Base-by-base conservation (phyloP, 1,140 invertebrate genomes). In the Leptopilina clavipes region DNA sequence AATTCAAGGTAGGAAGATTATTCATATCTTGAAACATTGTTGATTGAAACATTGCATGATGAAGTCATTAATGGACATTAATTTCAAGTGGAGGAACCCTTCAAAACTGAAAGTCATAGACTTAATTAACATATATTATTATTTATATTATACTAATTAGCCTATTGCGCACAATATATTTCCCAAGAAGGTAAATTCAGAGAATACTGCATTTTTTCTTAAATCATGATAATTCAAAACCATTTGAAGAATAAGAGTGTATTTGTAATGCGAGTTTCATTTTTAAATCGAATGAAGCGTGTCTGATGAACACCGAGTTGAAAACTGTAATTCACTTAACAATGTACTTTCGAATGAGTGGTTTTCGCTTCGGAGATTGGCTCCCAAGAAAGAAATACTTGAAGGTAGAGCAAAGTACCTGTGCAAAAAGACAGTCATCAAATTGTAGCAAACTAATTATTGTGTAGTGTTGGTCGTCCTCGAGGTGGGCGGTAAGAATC, bases 291-390 rank as follows among this genome's bases (percentile, higher is more conserved):
- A 25, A 22, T 59, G 19, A 19, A 59, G 56, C 19, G 19, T 59
- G 56, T 25, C 56, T 59, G 19, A 59, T 59, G 56, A 59, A 59
- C 11, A 25, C 22, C 10, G 12, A 14, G 22, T 59, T 31, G 19
- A 59, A 59, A 59, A 59, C 56, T 12, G 19, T 59, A 59, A 59
- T 59, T 59, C 56, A 59, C 18, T 31, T 25, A 59, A 59, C 56
- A 59, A 59, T 59, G 18, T 59, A 59, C 19, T 59, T 59, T 25
- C 9, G 19, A 59, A 59, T 59, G 11, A 59, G 19, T 25, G 56
- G 56, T 59, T 59, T n/a, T 59, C 17, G 19, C 12, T 9, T 31
- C n/a, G 19, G 5, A 59, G 56, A 19, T 12, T 59, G 56, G 22
- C 56, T 59, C 22, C 19, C 56, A 59, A 59, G 22, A 12, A 59